Percentiles rank a stretch among this genome's conserved stretches.
phyloP scores from a whole-genome alignment of 2,888 invertebrate genomes.

The Andrena flavipes region DNA sequence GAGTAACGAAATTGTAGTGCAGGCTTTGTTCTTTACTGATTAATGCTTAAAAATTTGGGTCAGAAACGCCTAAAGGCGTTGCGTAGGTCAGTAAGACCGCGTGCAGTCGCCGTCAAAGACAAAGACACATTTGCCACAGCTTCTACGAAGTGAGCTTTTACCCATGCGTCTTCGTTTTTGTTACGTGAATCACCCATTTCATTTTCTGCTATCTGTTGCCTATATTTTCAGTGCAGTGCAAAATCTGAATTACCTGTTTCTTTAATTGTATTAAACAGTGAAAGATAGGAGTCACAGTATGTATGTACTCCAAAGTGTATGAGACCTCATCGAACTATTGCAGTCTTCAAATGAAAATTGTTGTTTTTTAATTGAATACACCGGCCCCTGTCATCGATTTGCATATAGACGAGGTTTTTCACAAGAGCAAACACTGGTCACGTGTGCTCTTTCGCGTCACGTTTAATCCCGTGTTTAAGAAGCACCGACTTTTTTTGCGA shows the following conservation, averaged over 20 bases:
- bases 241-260: not conserved
- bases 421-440: conserved; percentile 64
- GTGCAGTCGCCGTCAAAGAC: too few relatives aligned
- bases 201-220: too few relatives aligned
- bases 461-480: conserved; percentile 10
- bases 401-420: conserved; percentile 73
- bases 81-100: too few relatives aligned
- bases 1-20: too few relatives aligned
- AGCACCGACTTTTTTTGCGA: not conserved
- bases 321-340: not conserved
- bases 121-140: too few relatives aligned
- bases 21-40: too few relatives aligned
- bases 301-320: not conserved
- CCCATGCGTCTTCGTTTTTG: too few relatives aligned
- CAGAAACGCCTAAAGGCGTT: too few relatives aligned
- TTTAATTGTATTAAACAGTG: not conserved
- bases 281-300: not conserved
- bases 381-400: conserved; percentile 34
- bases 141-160: too few relatives aligned
- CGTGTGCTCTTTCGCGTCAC: conserved; percentile 20
- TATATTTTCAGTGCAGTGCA: not conserved
- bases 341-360: conserved; percentile 29
- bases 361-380: conserved; percentile 39
- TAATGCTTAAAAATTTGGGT: too few relatives aligned
- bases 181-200: too few relatives aligned